Conservation (phyloP, 2,888 invertebrate genomes). For the Clunio marinus region DNA sequence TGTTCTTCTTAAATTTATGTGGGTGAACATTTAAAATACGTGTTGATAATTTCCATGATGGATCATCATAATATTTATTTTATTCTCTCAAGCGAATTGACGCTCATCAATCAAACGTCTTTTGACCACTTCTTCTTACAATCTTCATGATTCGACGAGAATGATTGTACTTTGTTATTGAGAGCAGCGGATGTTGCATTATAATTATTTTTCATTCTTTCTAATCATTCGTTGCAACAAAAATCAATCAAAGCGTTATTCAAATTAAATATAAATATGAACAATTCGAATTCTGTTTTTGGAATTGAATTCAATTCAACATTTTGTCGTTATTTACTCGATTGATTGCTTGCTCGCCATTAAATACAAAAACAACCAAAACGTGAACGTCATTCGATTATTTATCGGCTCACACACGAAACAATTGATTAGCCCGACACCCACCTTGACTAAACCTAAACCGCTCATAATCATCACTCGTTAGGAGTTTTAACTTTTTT, state of each 20-base stretch:
- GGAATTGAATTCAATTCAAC: no score
- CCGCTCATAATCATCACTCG: not conserved
- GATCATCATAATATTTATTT: conserved; percentile 19
- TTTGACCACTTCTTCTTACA: not conserved
- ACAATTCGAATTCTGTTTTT: no score
- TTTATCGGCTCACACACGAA: conserved; percentile 4
- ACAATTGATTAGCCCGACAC: conserved; percentile 12
- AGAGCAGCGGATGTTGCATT: conserved; percentile 18
- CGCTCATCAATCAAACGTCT: conserved; percentile 13
- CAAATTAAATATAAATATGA: no score
- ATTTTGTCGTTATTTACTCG: no score
- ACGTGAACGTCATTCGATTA: no score
- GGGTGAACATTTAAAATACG: not conserved
- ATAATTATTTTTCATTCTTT: no score
- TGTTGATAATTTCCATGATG: conserved; percentile 24
- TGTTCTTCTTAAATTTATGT: not conserved
- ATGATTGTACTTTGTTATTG: no score
- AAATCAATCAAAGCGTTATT: no score
- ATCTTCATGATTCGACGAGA: not conserved
- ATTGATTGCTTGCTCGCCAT: no score
- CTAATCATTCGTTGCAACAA: no score
- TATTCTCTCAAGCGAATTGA: conserved; percentile 1
- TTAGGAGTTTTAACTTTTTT: no score
- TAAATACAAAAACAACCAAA: no score
- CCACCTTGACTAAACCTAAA: not conserved